Conservation (phyloP, 2,797 vertebrate species). For the Luscinia luscinia region DNA sequence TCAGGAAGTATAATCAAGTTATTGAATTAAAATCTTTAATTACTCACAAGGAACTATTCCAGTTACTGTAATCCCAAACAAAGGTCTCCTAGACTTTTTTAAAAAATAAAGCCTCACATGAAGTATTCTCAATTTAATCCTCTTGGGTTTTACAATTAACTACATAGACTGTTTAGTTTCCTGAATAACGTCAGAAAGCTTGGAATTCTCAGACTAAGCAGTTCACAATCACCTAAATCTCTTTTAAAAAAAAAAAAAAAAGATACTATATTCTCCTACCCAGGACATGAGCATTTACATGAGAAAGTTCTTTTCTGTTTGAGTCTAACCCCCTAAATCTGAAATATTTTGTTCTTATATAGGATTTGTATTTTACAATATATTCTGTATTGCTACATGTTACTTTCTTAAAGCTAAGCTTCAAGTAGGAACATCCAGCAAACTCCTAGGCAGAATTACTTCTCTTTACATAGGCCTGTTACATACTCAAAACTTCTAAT, state of each 20-base stretch:
- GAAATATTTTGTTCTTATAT: background rate
- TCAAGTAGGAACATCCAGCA: background rate
- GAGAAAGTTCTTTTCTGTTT: background rate
- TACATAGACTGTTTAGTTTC: background rate
- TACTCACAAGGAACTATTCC: background rate
- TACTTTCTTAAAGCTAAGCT: background rate
- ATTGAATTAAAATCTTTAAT: background rate
- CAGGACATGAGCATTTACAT: background rate
- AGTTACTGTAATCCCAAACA: conserved; percentile 12
- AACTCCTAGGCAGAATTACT: background rate
- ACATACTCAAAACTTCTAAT: conserved; percentile 24
- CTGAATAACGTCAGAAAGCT: background rate
- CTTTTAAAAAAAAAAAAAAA: background rate
- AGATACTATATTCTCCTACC: background rate
- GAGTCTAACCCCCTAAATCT: background rate
- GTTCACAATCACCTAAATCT: background rate
- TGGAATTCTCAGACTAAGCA: background rate
- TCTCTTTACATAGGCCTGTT: background rate
- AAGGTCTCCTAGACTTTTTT: background rate
- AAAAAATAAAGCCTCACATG: background rate
- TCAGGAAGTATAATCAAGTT: background rate
- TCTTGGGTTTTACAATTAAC: conserved; percentile 23
- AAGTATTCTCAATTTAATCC: conserved; percentile 19
- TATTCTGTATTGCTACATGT: background rate
- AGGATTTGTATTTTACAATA: background rate